A percentile compares a stretch with the other conserved stretches of the same genome.
phyloP scores from a whole-genome alignment of 2,888 invertebrate genomes.

The Epistrophella euchroma region DNA sequence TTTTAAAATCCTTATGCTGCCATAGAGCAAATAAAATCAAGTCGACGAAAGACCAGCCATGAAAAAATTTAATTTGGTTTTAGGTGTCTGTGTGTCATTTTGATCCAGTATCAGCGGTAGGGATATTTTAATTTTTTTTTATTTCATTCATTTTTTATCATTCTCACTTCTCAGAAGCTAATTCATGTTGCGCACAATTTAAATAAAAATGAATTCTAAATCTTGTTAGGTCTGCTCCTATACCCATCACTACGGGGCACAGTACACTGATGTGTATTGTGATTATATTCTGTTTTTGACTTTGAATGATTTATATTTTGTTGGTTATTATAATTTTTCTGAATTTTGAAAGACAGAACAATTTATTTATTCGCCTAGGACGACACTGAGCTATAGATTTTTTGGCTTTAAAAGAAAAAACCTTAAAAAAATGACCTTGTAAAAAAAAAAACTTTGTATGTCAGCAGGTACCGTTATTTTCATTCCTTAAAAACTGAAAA shows the following conservation, averaged over 20 bases:
- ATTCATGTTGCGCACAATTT: constrained; percentile 1
- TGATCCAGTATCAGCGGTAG: not conserved
- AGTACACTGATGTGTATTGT: not conserved
- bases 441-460: too few species aligned
- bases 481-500: too few species aligned
- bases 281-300: not conserved
- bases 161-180: not conserved
- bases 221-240: constrained; percentile 4
- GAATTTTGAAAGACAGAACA: constrained; percentile 1
- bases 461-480: too few species aligned
- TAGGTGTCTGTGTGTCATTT: constrained; percentile 19
- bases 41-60: not conserved
- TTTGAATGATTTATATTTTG: constrained; percentile 29
- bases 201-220: constrained; percentile 26
- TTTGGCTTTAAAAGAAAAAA: too few species aligned
- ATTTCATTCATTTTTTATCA: not conserved
- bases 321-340: not conserved
- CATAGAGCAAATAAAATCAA: not conserved
- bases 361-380: constrained; percentile 3
- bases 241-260: not conserved
- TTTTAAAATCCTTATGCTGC: not conserved
- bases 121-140: constrained; percentile 2
- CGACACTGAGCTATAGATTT: not conserved
- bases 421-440: too few species aligned
- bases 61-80: constrained; percentile 23